Conservation (phyloP, 2,113 vertebrate species). For the Perca fluviatilis region DNA sequence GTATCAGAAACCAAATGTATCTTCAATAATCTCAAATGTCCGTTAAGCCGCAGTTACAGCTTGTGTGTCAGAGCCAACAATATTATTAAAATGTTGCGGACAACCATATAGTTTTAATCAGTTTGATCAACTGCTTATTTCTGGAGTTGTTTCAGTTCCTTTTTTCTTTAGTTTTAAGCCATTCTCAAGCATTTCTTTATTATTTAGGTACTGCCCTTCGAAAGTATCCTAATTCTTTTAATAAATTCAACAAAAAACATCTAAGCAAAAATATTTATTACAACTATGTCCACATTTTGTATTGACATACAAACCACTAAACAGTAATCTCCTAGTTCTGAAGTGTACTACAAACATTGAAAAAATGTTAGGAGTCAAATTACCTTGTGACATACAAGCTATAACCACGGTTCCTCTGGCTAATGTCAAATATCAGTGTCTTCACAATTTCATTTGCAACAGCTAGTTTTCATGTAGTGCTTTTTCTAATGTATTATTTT, state of each 20-base stretch:
- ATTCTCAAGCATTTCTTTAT: conserved; percentile 39
- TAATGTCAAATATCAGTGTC: conserved; percentile 37
- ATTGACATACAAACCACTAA: conserved; percentile 37
- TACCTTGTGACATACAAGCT: conserved; percentile 23
- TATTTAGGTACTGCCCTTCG: conserved; percentile 11
- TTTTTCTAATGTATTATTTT: conserved; percentile 57
- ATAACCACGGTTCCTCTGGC: conserved; percentile 42
- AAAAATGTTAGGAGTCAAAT: neutral
- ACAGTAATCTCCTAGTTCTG: neutral
- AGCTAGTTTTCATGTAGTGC: conserved; percentile 45
- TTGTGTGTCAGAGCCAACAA: conserved; percentile 42
- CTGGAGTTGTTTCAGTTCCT: conserved; percentile 20
- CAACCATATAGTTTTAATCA: neutral
- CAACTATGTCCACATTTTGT: neutral
- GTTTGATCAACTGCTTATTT: conserved; percentile 1
- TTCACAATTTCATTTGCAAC: conserved; percentile 34
- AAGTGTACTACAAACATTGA: conserved; percentile 3
- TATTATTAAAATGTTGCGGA: neutral
- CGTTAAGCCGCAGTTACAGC: conserved; percentile 38
- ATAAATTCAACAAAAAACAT: neutral
- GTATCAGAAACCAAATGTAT: conserved; percentile 61
- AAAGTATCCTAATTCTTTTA: conserved; percentile 14
- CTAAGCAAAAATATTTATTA: conserved; percentile 4
- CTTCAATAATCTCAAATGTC: conserved; percentile 34
- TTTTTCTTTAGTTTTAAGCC: neutral